Conservation (phyloP, 2,888 invertebrate species). For the Chloromyia formosa region DNA sequence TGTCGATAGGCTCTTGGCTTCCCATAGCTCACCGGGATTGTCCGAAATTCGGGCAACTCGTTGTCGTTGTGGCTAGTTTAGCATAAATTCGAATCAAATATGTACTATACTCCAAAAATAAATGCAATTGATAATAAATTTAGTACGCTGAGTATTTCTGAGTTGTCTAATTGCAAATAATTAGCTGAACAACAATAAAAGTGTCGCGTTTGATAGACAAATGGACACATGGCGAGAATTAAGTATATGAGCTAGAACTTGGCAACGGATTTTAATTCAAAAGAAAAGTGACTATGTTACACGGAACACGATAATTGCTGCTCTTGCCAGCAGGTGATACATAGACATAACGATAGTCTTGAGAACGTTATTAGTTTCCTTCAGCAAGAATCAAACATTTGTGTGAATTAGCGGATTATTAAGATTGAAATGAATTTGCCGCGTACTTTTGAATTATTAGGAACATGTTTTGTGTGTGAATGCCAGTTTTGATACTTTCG, state of each 20-base stretch:
- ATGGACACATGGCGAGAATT: conserved; percentile 41
- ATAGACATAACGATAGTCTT: not conserved
- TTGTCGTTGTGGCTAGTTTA: not conserved
- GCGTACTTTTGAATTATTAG: conserved; percentile 4
- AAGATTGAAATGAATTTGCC: conserved; percentile 18
- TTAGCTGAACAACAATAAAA: conserved; percentile 50
- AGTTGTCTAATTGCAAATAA: conserved; percentile 47
- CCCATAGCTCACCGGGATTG: not conserved
- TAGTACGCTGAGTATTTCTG: conserved; percentile 43
- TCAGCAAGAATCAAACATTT: conserved; percentile 16
- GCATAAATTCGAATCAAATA: not conserved
- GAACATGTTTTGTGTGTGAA: no score
- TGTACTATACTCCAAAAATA: conserved; percentile 11
- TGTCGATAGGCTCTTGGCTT: conserved; percentile 32
- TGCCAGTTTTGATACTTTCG: no score
- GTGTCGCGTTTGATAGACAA: conserved; percentile 45
- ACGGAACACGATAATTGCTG: not conserved
- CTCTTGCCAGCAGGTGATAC: not conserved
- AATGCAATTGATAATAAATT: conserved; percentile 41
- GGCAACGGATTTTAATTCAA: conserved; percentile 2
- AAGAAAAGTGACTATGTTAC: not conserved
- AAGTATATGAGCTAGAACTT: conserved; percentile 5
- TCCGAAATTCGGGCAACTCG: not conserved
- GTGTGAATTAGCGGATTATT: conserved; percentile 32
- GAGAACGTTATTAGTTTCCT: conserved; percentile 17